Percentiles rank a stretch among this genome's conserved stretches.
Conservation (phyloP, 2,797 vertebrate species). For the Megalops cyprinoides region DNA sequence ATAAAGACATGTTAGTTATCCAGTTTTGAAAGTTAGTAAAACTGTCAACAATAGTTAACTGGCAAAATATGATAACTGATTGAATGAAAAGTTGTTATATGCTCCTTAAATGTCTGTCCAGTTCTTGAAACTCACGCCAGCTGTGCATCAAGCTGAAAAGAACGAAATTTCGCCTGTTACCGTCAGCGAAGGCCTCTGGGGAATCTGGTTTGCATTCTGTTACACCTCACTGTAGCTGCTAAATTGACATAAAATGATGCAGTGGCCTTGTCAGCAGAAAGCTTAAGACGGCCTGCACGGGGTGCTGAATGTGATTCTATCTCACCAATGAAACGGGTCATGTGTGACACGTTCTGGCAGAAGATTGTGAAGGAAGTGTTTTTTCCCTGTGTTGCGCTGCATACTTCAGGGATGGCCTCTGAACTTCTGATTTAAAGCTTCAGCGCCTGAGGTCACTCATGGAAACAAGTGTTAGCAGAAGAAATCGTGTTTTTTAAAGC, state of each 20-base stretch:
- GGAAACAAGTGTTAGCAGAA: conserved; percentile 12
- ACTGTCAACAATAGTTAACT: conserved; percentile 11
- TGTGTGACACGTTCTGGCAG: conserved; percentile 17
- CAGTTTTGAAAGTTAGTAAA: too few species aligned
- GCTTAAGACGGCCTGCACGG: conserved; percentile 5
- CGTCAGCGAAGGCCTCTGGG: conserved; percentile 42
- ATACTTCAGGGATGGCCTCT: conserved; percentile 1
- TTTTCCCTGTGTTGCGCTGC: neutral
- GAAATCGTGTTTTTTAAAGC: conserved; percentile 10
- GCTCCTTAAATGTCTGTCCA: conserved; percentile 20
- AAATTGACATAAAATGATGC: conserved; percentile 27
- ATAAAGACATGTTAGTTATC: too few species aligned
- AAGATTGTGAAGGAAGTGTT: neutral
- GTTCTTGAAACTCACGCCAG: neutral
- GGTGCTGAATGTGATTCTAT: neutral
- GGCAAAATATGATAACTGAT: conserved; percentile 42
- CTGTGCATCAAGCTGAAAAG: neutral
- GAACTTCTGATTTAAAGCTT: conserved; percentile 21
- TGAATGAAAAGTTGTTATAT: conserved; percentile 27
- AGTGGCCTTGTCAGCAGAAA: conserved; percentile 17
- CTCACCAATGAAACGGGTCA: conserved; percentile 14
- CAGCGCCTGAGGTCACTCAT: conserved; percentile 19
- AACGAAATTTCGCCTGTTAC: conserved; percentile 26
- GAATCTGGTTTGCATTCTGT: neutral
- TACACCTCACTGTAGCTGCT: conserved; percentile 14